phyloP scores from a whole-genome alignment of 2,113 vertebrate genomes.

The Camelus bactrianus region DNA sequence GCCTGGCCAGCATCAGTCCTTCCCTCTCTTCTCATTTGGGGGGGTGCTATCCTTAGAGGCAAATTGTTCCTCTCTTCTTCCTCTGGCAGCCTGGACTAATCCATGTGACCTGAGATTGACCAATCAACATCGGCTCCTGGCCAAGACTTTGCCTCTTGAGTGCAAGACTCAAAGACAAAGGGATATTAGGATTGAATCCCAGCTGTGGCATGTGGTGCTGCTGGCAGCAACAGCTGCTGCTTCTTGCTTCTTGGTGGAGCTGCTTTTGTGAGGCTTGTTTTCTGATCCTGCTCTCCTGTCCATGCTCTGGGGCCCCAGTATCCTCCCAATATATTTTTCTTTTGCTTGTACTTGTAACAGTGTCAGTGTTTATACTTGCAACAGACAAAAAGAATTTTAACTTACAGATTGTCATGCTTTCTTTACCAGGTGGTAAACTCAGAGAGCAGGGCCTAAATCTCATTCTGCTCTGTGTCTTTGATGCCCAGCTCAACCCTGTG shows the following conservation, averaged over 20 bases:
- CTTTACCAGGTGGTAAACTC: neutral
- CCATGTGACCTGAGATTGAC: conserved; percentile 55
- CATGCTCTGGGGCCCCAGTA: neutral
- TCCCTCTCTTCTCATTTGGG: neutral
- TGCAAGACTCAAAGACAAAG: conserved; percentile 45
- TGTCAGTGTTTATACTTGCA: neutral
- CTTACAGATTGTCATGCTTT: neutral
- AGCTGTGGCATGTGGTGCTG: neutral
- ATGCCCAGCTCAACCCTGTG: neutral
- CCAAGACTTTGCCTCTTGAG: conserved; percentile 47
- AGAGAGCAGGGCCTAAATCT: neutral
- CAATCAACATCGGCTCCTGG: conserved; percentile 6
- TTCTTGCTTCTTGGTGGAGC: neutral
- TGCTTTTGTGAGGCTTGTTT: conserved; percentile 5
- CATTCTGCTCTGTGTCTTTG: neutral
- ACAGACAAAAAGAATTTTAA: conserved; percentile 7
- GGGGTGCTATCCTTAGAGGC: neutral
- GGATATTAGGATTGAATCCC: conserved; percentile 32
- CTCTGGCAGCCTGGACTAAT: neutral
- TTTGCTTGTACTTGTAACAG: conserved; percentile 3
- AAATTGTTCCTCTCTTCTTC: neutral
- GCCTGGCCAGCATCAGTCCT: neutral
- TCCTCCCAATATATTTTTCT: conserved; percentile 19
- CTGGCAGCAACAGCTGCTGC: neutral
- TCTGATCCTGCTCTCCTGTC: neutral